These are phyloP conservation scores for Spilogale gracilis DNA, from an alignment of 2,113 vertebrate species.

Conservation along the genomic window DNA sequence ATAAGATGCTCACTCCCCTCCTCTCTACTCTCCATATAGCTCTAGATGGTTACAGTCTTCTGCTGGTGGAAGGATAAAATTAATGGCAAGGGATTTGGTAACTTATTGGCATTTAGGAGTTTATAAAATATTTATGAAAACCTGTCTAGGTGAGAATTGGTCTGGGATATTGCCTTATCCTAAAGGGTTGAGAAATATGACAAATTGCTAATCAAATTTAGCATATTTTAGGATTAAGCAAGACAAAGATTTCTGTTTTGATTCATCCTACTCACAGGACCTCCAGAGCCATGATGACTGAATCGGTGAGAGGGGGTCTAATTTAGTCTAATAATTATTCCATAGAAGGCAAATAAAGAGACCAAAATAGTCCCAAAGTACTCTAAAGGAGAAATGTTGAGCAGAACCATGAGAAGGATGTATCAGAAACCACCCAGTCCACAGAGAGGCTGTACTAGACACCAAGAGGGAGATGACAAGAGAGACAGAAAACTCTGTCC, in stretches of 20 bases:
- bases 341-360: not conserved
- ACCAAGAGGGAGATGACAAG: not conserved
- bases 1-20: not conserved
- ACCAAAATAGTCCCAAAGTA: not conserved
- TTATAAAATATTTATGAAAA: conserved; percentile 18
- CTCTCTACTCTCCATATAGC: not conserved
- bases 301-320: not conserved
- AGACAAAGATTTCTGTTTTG: not conserved
- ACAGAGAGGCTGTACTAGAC: not conserved
- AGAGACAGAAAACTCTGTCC: too few relatives aligned
- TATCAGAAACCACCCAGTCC: not conserved
- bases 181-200: not conserved
- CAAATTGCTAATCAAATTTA: not conserved
- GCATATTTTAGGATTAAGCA: not conserved
- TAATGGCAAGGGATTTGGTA: not conserved
- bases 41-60: not conserved
- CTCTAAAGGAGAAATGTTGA: not conserved
- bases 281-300: not conserved
- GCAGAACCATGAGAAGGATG: not conserved
- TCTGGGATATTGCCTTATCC: not conserved
- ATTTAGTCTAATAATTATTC: not conserved
- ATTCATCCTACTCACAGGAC: not conserved
- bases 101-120: not conserved
- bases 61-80: not conserved
- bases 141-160: not conserved